A percentile compares a stretch with the other conserved stretches of the same genome.
These are phyloP conservation scores for Diadophis punctatus DNA, from an alignment of 2,113 vertebrate genomes.

Conservation along the genomic window DNA sequence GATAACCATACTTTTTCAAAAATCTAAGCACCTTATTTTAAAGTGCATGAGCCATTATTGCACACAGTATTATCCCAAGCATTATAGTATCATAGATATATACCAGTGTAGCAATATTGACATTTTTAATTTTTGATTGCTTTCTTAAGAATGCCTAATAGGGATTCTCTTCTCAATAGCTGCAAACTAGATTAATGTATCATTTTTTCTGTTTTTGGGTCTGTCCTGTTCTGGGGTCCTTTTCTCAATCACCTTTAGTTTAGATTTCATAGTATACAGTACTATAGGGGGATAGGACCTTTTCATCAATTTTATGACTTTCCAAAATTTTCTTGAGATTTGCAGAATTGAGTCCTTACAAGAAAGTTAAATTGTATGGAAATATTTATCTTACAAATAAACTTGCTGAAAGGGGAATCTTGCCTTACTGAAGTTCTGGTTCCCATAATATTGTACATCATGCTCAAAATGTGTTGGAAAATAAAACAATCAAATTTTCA, in stretches of 20 bases:
- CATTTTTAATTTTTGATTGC: not conserved
- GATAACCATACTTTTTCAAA: not conserved
- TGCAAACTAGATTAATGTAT: not conserved
- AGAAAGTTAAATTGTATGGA: not conserved
- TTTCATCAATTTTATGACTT: not conserved
- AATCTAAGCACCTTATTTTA: not conserved
- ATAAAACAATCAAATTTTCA: not conserved
- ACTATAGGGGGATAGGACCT: not conserved
- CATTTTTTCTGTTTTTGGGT: not conserved
- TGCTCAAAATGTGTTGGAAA: not conserved
- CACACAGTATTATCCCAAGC: not conserved
- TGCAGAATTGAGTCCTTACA: not conserved
- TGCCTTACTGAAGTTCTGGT: not conserved
- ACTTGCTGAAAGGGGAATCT: not conserved
- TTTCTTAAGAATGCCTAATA: not conserved
- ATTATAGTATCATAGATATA: not conserved
- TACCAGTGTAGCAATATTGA: not conserved
- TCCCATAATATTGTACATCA: not conserved
- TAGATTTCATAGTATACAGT: not conserved
- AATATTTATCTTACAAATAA: not conserved
- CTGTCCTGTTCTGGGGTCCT: not conserved
- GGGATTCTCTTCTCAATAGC: not conserved
- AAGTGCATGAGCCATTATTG: not conserved
- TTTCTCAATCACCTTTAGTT: not conserved
- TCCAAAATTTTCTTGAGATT: not conserved